Evolutionary conservation across 2,888 invertebrate species (phyloP).

Genomic region (Papilio demoleus): DNA sequence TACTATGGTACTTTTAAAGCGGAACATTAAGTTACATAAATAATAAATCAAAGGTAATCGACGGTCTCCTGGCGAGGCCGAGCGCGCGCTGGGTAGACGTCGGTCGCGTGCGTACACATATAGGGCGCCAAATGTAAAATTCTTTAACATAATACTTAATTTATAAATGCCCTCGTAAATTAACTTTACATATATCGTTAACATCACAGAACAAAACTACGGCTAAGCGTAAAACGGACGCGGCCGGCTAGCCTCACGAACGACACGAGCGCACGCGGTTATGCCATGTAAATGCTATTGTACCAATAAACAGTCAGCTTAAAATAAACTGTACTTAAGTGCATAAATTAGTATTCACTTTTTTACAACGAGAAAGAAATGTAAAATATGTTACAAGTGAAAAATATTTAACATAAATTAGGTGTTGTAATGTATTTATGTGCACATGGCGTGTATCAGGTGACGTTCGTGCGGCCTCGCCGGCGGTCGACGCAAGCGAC

Average conservation of each 20-base stretch:
- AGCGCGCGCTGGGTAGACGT: conserved; percentile 10
- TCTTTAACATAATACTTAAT: conserved; percentile 55
- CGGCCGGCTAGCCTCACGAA: conserved; percentile 35
- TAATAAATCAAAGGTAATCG: conserved; percentile 53
- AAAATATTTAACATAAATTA: not conserved
- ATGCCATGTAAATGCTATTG: conserved; percentile 1
- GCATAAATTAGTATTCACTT: not conserved
- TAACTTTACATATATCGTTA: conserved; percentile 67
- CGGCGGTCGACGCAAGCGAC: conserved; percentile 30
- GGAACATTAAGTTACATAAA: conserved; percentile 70
- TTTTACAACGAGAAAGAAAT: not conserved
- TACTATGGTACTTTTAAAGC: conserved; percentile 77
- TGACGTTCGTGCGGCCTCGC: not conserved
- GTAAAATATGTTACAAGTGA: not conserved
- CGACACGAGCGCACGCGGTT: conserved; percentile 29
- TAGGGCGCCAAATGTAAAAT: conserved; percentile 43
- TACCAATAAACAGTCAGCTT: not conserved
- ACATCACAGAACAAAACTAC: conserved; percentile 77
- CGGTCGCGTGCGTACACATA: conserved; percentile 32
- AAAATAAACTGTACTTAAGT: conserved; percentile 7
- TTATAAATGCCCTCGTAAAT: conserved; percentile 61
- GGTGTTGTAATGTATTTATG: not conserved
- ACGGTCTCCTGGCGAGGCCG: conserved; percentile 46
- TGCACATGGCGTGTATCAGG: not conserved
- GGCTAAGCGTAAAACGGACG: conserved; percentile 59